Evolutionary conservation across 2,888 invertebrate species (phyloP), one percentile per base, ranked within the genome.

Genomic region (Chrysolina americana): DNA sequence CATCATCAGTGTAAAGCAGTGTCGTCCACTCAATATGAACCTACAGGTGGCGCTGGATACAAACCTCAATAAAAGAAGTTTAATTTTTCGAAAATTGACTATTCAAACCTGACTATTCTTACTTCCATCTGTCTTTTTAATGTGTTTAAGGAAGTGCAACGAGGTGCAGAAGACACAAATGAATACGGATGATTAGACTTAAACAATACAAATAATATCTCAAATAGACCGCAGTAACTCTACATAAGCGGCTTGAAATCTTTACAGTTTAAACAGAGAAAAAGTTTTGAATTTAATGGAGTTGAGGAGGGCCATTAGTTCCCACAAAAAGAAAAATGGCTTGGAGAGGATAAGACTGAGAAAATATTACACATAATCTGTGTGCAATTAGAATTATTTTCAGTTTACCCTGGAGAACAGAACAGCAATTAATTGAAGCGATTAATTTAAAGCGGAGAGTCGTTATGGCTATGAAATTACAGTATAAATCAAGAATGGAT

Each of bases 311-410:
- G 59, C 36, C 59, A 59, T 59, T 59, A 59, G 59, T 59, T 59
- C 8, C 3, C 10, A 2, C 9, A 59, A 59, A 59, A 59, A 59
- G 59, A 17, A 6, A 59, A 59, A 59, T 23, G 23, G 23, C 59
- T 59, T n/a, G 0, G 15, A 28, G 59, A n/a, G 59, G 59, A 59
- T 59, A 59, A 59, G 59, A 59, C 59, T 28, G 59, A 59, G 59
- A 28, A 36, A 59, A 59, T 59, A 59, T 59, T 59, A 59, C 59
- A 59, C 59, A 59, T 59, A 59, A 59, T 59, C 59, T 59, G 59
- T 59, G 59, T 28, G 76, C 72, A 74, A 74, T 74, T 74, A 76
- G 70, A 74, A 76, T 76, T 74, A 76, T 76, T 76, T 76, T 76
- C 74, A 74, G 74, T 76, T 74, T 74, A 76, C 74, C 72, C 76